phyloP scores from a whole-genome alignment of 2,888 invertebrate genomes.

The Caenorhabditis becei region DNA sequence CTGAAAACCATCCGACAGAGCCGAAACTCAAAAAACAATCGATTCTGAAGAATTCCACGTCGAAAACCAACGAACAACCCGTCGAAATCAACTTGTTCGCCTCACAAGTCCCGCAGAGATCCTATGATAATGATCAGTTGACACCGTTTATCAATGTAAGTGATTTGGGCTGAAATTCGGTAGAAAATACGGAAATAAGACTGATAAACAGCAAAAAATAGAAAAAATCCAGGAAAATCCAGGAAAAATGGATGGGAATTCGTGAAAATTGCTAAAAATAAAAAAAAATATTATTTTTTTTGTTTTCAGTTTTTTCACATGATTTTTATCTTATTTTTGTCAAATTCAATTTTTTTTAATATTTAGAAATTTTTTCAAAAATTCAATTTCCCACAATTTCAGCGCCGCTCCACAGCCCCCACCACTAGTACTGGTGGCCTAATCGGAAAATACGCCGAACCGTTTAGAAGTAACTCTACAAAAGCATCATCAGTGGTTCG shows the following conservation, averaged over 20 bases:
- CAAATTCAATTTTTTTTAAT: too few species aligned
- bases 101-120: constrained; percentile 43
- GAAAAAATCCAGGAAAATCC: too few species aligned
- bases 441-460: constrained; percentile 33
- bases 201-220: too few species aligned
- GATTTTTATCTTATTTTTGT: too few species aligned
- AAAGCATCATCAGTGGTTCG: too few species aligned
- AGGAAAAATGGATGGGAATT: too few species aligned
- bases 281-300: too few species aligned
- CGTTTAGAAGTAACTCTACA: constrained; percentile 21
- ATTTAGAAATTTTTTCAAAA: not conserved
- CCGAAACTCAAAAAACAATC: constrained; percentile 20
- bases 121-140: constrained; percentile 25
- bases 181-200: not conserved
- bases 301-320: too few species aligned
- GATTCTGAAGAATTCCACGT: constrained; percentile 17
- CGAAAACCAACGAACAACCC: constrained; percentile 11
- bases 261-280: too few species aligned
- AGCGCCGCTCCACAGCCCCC: constrained; percentile 53
- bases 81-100: constrained; percentile 27
- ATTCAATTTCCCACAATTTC: not conserved
- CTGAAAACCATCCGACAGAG: not conserved
- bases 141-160: constrained; percentile 57
- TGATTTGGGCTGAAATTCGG: not conserved
- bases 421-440: not conserved